phyloP scores from a whole-genome alignment of 1,140 invertebrate genomes.

The Solen grandis region DNA sequence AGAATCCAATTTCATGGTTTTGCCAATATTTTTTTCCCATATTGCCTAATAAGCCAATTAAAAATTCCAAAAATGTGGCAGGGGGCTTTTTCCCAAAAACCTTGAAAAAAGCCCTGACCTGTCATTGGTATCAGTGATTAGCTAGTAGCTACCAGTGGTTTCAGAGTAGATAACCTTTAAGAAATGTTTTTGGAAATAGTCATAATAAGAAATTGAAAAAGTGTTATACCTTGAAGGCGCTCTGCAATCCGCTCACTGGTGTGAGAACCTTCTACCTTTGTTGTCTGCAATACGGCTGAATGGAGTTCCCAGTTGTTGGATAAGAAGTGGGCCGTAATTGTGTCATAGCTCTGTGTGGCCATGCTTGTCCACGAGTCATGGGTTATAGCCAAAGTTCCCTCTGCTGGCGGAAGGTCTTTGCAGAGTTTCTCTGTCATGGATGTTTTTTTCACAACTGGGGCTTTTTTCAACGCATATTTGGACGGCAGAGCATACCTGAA shows the following conservation, averaged over 20 bases:
- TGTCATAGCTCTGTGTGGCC: constrained; percentile 12
- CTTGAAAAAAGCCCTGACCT: background rate
- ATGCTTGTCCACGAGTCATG: constrained; percentile 23
- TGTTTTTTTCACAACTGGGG: background rate
- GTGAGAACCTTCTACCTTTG: constrained; percentile 19
- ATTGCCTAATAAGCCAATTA: no score
- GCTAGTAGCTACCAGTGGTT: background rate
- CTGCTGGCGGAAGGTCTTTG: background rate
- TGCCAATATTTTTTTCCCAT: no score
- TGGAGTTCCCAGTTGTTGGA: constrained; percentile 17
- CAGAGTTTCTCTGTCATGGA: background rate
- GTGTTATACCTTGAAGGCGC: no score
- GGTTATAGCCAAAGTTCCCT: background rate
- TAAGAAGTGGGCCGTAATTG: constrained; percentile 18
- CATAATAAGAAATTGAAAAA: no score
- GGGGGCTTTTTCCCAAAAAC: no score
- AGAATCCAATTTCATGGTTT: no score
- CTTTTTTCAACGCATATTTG: background rate
- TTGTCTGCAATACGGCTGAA: constrained; percentile 17
- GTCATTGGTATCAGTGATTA: background rate
- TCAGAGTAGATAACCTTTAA: background rate
- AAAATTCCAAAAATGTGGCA: background rate
- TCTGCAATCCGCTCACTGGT: constrained; percentile 13
- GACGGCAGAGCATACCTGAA: background rate
- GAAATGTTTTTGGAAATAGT: no score